Base-by-base conservation (phyloP, 2,113 vertebrate species). In the Platichthys flesus region DNA sequence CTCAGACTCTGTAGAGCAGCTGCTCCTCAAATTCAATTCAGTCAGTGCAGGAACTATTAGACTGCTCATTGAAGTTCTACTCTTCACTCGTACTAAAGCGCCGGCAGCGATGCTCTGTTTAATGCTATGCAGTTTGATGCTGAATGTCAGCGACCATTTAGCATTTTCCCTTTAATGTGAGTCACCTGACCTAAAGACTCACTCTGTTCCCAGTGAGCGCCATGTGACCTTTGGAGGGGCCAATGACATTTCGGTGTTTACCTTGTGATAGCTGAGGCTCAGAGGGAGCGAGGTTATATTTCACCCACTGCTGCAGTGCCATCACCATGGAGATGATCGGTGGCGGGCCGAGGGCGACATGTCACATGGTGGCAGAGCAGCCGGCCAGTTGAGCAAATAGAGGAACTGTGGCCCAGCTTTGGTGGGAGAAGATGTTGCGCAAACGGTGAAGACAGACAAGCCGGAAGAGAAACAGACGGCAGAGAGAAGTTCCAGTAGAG, bases 201-300 rank as follows among this genome's bases (percentile, higher is more conserved):
- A 20, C 71, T 54, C 0, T 23, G 63, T 59, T 71, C 57, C 72
- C 73, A 40, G 42, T 2, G 3, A 14, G 56, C 73, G 75, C 52
- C 65, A 20, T 51, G 82, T 77, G 85, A 80, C 77, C 71, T 78
- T 77, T 35, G 10, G 35, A 69, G 8, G 40, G 62, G 60, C 12
- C 71, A 40, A 4, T 84, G 88, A 84, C 80, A 89, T 91, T 86
- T 85, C 31, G 16, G 23, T 83, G 51, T 89, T 85, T 75, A 78
- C 82, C 45, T 63, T 75, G 47, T 20, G 74, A 76, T 74, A 42
- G 80, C 68, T 51, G 16, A 42, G 82, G 67, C 68, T 86, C 71
- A 54, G 40, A 57, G 68, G 54, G 55, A 21, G 75, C 45, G 9
- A 13, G 77, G 76, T 67, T 84, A 82, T 76, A 59, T 79, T 86